Base-by-base conservation (phyloP, 2,113 vertebrate species). In the Lucifuga dentata region DNA sequence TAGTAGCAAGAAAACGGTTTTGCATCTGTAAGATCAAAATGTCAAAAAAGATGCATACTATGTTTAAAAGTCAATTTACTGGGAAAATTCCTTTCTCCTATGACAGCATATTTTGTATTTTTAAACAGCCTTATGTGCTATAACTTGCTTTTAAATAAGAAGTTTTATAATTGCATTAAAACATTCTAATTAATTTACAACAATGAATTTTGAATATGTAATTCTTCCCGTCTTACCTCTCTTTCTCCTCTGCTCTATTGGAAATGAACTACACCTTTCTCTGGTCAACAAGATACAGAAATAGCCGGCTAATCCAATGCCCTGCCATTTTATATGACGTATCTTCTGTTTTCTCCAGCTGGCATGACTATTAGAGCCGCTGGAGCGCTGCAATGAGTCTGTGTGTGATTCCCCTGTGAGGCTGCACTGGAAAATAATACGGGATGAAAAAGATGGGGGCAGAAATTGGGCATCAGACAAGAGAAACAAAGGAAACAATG, bases 321-420 rank as follows among this genome's bases (percentile, higher is more conserved):
- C 83, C 86, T 89, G 88, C 84, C 86, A 90, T 87, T 89, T 85
- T 83, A 87, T 86, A 45, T 84, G 82, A 89, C 80, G 80, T 90
- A 88, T 91, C 81, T 85, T 87, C 83, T 83, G 76, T 89, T 90
- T 89, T 85, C 73, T 87, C 88, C 89, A 90, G 87, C 86, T 92
- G 90, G 85, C 84, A 81, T 70, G 70, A 81, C 86, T 85, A 78
- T 87, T 78, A 86, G 76, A 83, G 73, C 48, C 72, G 68, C 75
- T 80, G 64, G 70, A 86, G 81, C 43, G 40, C 82, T 65, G 70
- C 41, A 80, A 76, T 69, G 68, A 84, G 69, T 57, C 71, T 56
- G 70, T n/a, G 12, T 68, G 74, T 62, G 53, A 83, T 78, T 86
- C 85, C 77, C 84, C 21, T 40, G 70, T 62, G 81, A 78, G 61